Evolutionary conservation across 2,797 vertebrate species (phyloP).

Genomic region (Sebastes ruberrimus): DNA sequence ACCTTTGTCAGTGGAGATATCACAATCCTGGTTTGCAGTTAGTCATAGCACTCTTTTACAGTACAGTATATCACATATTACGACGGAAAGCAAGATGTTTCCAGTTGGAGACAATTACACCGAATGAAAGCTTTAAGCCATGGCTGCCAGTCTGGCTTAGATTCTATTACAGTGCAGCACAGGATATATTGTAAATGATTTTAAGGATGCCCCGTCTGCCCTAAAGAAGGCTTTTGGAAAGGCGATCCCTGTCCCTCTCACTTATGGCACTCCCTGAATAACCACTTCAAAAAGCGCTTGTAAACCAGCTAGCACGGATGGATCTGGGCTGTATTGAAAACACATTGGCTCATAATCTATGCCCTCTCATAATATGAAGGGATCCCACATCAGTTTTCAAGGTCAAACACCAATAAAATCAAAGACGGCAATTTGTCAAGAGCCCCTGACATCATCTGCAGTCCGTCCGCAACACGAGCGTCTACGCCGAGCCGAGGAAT

Average conservation of each 20-base stretch:
- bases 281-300: slow-evolving; percentile 71
- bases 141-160: slow-evolving; percentile 60
- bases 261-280: slow-evolving; percentile 53
- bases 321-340: slow-evolving; percentile 73
- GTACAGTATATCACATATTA: slow-evolving; percentile 32
- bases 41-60: slow-evolving; percentile 26
- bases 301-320: slow-evolving; percentile 58
- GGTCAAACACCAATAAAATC: slow-evolving; percentile 79
- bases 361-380: slow-evolving; percentile 55
- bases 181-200: slow-evolving; percentile 71
- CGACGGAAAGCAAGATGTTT: slow-evolving; percentile 62
- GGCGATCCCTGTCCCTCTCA: slow-evolving; percentile 67
- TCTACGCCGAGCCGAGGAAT: neutral
- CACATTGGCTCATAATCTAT: slow-evolving; percentile 77
- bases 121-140: slow-evolving; percentile 45
- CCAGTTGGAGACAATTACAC: slow-evolving; percentile 52
- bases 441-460: slow-evolving; percentile 61
- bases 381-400: slow-evolving; percentile 70
- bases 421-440: slow-evolving; percentile 76
- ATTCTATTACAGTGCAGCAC: slow-evolving; percentile 45
- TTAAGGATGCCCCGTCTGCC: slow-evolving; percentile 67
- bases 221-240: slow-evolving; percentile 64
- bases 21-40: slow-evolving; percentile 40
- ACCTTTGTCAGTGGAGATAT: slow-evolving; percentile 31
- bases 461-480: slow-evolving; percentile 11